A percentile compares a stretch with the other conserved stretches of the same genome.
Conservation (phyloP, 2,888 invertebrate species). For the Seira ritae region DNA sequence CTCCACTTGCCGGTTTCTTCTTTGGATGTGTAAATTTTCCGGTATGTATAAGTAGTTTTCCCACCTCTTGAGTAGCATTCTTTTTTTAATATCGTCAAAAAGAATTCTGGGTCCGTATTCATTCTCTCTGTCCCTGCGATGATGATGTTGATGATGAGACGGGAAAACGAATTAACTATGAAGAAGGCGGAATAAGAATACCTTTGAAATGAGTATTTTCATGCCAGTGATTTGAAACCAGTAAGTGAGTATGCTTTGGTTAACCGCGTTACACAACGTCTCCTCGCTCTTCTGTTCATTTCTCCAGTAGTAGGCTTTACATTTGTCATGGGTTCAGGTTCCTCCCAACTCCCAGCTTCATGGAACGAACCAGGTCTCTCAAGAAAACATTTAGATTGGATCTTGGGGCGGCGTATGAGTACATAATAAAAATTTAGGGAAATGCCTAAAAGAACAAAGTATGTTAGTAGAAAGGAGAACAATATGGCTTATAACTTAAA, state of each 20-base stretch:
- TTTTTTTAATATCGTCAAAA: background rate
- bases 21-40: background rate
- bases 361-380: no score
- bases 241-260: constrained; percentile 24
- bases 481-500: no score
- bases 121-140: no score
- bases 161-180: background rate
- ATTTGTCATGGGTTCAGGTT: no score
- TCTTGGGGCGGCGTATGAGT: constrained; percentile 41
- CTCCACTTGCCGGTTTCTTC: background rate
- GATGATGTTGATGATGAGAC: constrained; percentile 2
- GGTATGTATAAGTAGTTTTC: no score
- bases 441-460: constrained; percentile 20
- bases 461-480: no score
- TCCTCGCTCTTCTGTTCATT: no score
- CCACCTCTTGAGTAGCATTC: background rate
- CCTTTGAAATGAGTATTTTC: constrained; percentile 31
- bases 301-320: no score
- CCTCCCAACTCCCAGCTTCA: no score
- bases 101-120: background rate
- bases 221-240: constrained; percentile 18
- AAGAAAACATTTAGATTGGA: constrained; percentile 32
- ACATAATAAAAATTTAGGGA: constrained; percentile 45
- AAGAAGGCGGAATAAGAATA: constrained; percentile 12
- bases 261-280: constrained; percentile 16